Evolutionary conservation across 2,888 invertebrate species (phyloP), one percentile per base, ranked within the genome.

Genomic region (Ceramica pisi): DNA sequence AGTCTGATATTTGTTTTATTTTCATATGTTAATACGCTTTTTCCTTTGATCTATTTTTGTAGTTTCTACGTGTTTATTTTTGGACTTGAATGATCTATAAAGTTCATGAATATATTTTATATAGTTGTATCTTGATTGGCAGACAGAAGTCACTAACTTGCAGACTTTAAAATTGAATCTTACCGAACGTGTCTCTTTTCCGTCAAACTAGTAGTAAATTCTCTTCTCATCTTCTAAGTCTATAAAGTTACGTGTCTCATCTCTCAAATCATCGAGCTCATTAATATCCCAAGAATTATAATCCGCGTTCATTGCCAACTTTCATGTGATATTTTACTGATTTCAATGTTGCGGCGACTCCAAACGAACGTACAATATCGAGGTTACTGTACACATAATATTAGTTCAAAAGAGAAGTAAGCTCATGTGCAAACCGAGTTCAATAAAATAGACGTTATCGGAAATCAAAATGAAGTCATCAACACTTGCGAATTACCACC

Each of bases 311-410:
- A 68, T 68, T 67, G 81, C 66, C 75, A 81, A 83, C 81, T 80
- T 80, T 72, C 83, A 75, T 72, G 64, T 41, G 48, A 76, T 82
- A 83, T 72, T 78, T 78, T 51, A 77, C 65, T 62, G 56, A 78
- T 73, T 72, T 62, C 64, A 74, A 81, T 73, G 62, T 51, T 60
- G 59, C 59, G 12, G 16, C 23, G 46, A 65, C 64, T 59, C 31
- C 50, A 67, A 56, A 62, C 21, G 51, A 73, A 71, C 35, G 55
- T 48, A 26, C 41, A 55, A 48, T 75, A 80, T 14, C 55, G 67
- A 76, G 71, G 81, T 67, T 71, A 66, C 67, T 67, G 50, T 26
- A 67, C 62, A 71, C 57, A 51, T 44, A 41, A 59, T 56, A 74
- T 74, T 78, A 71, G 65, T 78, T 76, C 60, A 71, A 75, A 77